These are phyloP conservation scores for Edolisoma coerulescens DNA, from an alignment of 2,113 vertebrate species.

Conservation along the genomic window DNA sequence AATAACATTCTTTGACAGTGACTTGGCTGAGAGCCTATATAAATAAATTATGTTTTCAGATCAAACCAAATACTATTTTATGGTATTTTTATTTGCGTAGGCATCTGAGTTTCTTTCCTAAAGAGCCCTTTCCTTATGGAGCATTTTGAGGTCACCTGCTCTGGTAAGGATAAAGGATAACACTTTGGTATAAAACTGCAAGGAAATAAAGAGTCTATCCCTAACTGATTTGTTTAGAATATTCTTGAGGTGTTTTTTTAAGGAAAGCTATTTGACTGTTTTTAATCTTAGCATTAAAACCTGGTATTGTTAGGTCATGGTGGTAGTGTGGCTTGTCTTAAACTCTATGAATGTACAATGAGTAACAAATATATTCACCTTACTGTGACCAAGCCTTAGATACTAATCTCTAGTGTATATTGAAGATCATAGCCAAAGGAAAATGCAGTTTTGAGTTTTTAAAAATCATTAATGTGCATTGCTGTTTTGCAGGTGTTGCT, in stretches of 20 bases:
- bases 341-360: neutral
- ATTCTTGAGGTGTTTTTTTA: neutral
- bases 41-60: neutral
- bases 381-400: neutral
- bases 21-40: neutral
- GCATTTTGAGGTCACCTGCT: neutral
- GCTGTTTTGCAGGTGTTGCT: conserved; percentile 77
- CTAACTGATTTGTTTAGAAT: neutral
- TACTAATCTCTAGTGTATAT: neutral
- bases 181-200: neutral
- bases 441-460: neutral
- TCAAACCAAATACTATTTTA: neutral
- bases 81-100: neutral
- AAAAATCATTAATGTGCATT: neutral
- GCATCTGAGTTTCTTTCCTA: neutral
- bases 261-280: neutral
- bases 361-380: neutral
- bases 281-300: neutral
- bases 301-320: neutral
- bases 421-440: neutral
- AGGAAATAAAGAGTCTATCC: neutral
- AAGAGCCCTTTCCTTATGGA: neutral
- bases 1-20: neutral
- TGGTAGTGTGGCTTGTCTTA: neutral
- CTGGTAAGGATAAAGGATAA: neutral